Conservation (phyloP, 2,888 invertebrate species). For the Nebria salina region DNA sequence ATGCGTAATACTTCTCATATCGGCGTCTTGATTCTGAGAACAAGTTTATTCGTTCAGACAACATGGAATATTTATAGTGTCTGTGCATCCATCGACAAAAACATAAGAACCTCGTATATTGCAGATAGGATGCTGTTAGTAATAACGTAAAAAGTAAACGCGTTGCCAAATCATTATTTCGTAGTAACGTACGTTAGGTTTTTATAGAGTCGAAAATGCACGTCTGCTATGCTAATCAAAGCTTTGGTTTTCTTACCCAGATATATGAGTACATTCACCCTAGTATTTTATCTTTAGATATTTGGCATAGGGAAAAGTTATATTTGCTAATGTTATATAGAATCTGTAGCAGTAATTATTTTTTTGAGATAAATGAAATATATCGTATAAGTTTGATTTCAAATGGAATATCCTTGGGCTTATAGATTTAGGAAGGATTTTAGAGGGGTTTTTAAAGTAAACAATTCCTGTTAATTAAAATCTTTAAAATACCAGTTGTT, state of each 20-base stretch:
- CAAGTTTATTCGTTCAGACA: conserved; percentile 43
- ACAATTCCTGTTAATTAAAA: no score
- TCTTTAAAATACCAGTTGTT: no score
- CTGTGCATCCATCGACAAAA: conserved; percentile 44
- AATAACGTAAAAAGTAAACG: neutral
- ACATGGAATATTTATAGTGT: conserved; percentile 44
- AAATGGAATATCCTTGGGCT: no score
- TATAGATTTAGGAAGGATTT: no score
- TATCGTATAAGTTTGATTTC: no score
- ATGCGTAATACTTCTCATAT: neutral
- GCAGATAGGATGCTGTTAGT: neutral
- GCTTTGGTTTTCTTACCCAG: neutral
- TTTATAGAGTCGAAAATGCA: neutral
- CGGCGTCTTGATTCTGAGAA: conserved; percentile 42
- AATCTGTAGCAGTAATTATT: no score
- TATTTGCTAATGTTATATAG: no score
- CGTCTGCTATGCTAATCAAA: conserved; percentile 26
- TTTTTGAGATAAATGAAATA: no score
- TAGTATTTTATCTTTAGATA: no score
- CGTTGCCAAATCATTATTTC: neutral
- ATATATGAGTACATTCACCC: no score
- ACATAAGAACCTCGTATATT: conserved; percentile 3
- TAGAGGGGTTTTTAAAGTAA: no score
- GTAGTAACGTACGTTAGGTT: neutral
- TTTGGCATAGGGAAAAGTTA: no score